Conservation (phyloP, 2,888 invertebrate genomes). For the Chrysopilus asiliformis region DNA sequence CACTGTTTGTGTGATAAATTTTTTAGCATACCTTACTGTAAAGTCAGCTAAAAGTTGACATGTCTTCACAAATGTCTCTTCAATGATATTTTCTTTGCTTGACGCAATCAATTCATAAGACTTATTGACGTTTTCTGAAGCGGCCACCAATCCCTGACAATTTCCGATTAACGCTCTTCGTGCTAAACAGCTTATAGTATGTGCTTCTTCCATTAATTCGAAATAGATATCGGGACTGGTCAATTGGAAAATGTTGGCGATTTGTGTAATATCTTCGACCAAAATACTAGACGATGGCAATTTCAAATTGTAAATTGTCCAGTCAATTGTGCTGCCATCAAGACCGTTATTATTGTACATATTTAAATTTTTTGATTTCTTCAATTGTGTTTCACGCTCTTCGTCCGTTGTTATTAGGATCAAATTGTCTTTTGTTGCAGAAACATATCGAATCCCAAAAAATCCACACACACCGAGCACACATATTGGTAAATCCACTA, state of each 20-base stretch:
- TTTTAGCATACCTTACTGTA: constrained; percentile 25
- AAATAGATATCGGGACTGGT: constrained; percentile 54
- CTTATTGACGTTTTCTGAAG: not conserved
- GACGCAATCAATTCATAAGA: not conserved
- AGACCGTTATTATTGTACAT: not conserved
- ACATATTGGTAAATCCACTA: constrained; percentile 47
- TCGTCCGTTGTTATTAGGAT: constrained; percentile 31
- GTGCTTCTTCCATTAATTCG: constrained; percentile 59
- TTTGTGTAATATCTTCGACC: constrained; percentile 54
- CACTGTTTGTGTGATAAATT: not conserved
- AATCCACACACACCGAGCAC: constrained; percentile 55
- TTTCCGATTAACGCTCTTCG: constrained; percentile 4
- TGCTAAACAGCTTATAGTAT: constrained; percentile 44
- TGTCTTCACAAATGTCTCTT: constrained; percentile 17
- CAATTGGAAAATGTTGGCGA: constrained; percentile 49
- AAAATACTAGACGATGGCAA: constrained; percentile 49
- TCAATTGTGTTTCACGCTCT: not conserved
- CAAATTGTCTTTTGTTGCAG: constrained; percentile 33
- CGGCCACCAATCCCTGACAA: not conserved
- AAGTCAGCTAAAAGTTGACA: constrained; percentile 32
- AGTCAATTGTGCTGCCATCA: constrained; percentile 26
- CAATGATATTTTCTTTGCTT: constrained; percentile 1
- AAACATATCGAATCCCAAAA: constrained; percentile 41
- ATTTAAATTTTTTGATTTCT: too few species aligned
- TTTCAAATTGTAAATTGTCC: constrained; percentile 62